Base-by-base conservation (phyloP, 2,888 invertebrate species). In the Stenodera caucasica region DNA sequence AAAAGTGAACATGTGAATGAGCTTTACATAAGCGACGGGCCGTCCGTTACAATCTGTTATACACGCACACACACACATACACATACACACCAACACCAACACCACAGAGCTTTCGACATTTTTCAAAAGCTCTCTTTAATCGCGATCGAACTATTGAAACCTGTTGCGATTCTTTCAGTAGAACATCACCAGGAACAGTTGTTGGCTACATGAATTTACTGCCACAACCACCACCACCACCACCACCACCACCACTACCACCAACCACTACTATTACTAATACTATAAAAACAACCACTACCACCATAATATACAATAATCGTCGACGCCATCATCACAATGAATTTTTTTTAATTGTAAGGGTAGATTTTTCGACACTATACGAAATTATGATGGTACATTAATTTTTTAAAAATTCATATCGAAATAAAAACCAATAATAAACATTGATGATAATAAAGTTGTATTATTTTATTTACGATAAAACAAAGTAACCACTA, bases 121-220 rank as follows among this genome's bases (percentile, higher is more conserved):
- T 80, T 80, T 79, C 78, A 78, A 78, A 78, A 77, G 77, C 78
- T 75, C 74, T 72, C 78, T 79, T 78, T 79, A 79, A 79, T 79
- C 78, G 79, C 75, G 76, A 78, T 78, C 78, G 79, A 79, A 78
- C 78, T 76, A 77, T 77, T 71, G 78, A 78, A 77, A 80, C 80
- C 79, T 80, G 80, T 80, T 80, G 80, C 80, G 68, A 72, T 71
- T 70, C 75, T 69, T 72, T 70, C 74, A 68, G 64, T 58, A 57
- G 59, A 66, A 66, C 67, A 68, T 68, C 69, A 66, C 65, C 67
- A 64, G 65, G 64, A 67, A 67, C 63, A 66, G 65, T 66, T 60
- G 63, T 54, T 64, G 63, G 60, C 68, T 61, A 65, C 66, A 67
- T 69, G 69, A 72, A 70, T 67, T 69, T 40, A 40, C 40, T 40